phyloP scores from a whole-genome alignment of 1,140 invertebrate genomes.

The Panagrolaimus sp. region DNA sequence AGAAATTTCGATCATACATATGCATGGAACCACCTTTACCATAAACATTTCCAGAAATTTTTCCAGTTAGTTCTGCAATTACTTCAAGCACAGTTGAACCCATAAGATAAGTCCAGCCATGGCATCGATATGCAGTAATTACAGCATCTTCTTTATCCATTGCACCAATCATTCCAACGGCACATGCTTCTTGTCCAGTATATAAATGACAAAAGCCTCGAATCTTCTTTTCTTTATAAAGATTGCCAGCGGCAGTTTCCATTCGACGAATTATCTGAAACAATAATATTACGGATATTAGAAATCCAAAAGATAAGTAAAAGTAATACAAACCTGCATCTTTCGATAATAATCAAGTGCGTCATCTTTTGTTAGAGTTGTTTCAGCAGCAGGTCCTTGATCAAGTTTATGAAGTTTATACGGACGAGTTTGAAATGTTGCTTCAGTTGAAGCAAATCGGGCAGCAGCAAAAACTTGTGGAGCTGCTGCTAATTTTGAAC shows the following conservation, averaged over 20 bases:
- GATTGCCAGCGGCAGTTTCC: conserved; percentile 81
- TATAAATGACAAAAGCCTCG: conserved; percentile 94
- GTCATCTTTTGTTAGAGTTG: conserved; percentile 71
- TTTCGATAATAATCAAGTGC: conserved; percentile 73
- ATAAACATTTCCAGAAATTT: conserved; percentile 76
- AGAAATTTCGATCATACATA: conserved; percentile 76
- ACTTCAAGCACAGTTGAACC: conserved; percentile 74
- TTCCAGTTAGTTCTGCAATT: conserved; percentile 80
- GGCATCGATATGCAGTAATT: conserved; percentile 91
- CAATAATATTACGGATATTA: too few species aligned
- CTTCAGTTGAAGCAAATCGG: not conserved
- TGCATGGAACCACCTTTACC: conserved; percentile 78
- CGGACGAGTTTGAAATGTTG: conserved; percentile 15
- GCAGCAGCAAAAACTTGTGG: too few species aligned
- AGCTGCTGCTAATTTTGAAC: too few species aligned
- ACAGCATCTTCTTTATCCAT: conserved; percentile 77
- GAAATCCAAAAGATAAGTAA: too few species aligned
- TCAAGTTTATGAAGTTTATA: conserved; percentile 52
- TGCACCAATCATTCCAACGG: conserved; percentile 78
- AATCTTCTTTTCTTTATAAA: conserved; percentile 90
- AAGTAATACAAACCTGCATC: conserved; percentile 65
- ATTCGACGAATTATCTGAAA: conserved; percentile 70
- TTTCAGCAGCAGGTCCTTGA: conserved; percentile 68
- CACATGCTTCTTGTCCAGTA: conserved; percentile 79
- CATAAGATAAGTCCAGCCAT: conserved; percentile 91